Base-by-base conservation (phyloP, 2,113 vertebrate species). In the Nematolebias whitei region DNA sequence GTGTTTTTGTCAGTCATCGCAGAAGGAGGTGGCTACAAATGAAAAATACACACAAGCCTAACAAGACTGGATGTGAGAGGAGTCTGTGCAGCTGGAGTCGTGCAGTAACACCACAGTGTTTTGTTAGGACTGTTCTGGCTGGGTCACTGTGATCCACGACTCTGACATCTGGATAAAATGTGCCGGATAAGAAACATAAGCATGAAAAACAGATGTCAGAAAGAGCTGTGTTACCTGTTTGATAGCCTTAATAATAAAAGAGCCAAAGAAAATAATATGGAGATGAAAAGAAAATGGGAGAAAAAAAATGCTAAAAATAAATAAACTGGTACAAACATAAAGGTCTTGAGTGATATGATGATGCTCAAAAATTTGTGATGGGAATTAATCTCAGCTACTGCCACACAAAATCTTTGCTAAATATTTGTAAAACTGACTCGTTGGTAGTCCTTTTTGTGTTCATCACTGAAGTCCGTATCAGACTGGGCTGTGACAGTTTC, bases 91-190 rank as follows among this genome's bases (percentile, higher is more conserved):
- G 18, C 20, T 35, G 26, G 23, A 53, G 3, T 18, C 51, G 29
- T 15, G 18, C 22, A 47, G 13, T 24, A 56, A 43, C 63, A 53
- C 26, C 18, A 22, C 32, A 54, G 44, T 22, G 49, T 68, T 64
- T 32, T 26, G 11, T 71, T 50, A 67, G 40, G 63, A 49, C 19
- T 0, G 7, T 14, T 40, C 16, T 41, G 16, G 9, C 45, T 49
- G 60, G 47, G 60, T n/a, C 60, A 24, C 23, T 58, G 44, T 59
- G 8, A n/a, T 72, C 41, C 18, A 64, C 55, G 22, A 52, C 26
- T 29, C 53, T 35, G 15, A 10, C 9, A 39, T 79, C 68, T 57
- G 32, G 35, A 59, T 41, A 62, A 40, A 76, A 69, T 47, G 45
- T 38, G 29, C 24, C 41, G 41, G 22, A 70, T 55, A 16, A 47